Base-by-base conservation (phyloP, 2,888 invertebrate species). In the Antheraea assamensis region DNA sequence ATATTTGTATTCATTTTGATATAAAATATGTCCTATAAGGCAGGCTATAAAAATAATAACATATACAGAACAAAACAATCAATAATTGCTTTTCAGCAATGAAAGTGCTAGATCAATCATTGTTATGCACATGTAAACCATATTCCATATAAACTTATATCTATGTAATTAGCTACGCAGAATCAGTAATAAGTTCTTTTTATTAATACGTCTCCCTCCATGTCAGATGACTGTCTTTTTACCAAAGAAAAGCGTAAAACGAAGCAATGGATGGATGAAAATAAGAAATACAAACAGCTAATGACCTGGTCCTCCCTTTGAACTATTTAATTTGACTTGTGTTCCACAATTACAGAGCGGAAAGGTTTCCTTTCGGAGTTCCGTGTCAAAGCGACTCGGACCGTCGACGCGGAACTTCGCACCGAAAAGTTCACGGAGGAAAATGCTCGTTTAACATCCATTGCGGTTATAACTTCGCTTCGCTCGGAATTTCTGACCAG, bases 311-410 rank as follows among this genome's bases (percentile, higher is more conserved):
- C 81, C 80, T 85, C 86, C 86, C 86, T 87, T 88, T 86, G 81
- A 81, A 80, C 84, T 78, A 83, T 84, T 84, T 87, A 88, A 90
- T 91, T 90, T 85, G 86, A 88, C 87, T 88, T 86, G 76, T 84
- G 82, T 86, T 87, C 82, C 84, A 87, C 87, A 89, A 91, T 90
- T 91, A 91, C 87, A 87, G 86, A 79, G 82, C 81, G 79, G 82
- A 64, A 64, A 80, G 83, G 19, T 31, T 68, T 35, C 68, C 68
- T 88, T 88, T 87, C 76, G 82, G 88, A 85, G 87, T 89, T 86
- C 79, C 82, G 86, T 90, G 88, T 90, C 90, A 90, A 90, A 89
- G 88, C 83, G 78, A 80, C 82, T 77, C 76, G 82, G 78, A 80
- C 78, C 79, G 76, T 79, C 74, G 47, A 73, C 78, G 78, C 78